phyloP scores from a whole-genome alignment of 1,140 invertebrate species.

The Drosophila nebulosa region DNA sequence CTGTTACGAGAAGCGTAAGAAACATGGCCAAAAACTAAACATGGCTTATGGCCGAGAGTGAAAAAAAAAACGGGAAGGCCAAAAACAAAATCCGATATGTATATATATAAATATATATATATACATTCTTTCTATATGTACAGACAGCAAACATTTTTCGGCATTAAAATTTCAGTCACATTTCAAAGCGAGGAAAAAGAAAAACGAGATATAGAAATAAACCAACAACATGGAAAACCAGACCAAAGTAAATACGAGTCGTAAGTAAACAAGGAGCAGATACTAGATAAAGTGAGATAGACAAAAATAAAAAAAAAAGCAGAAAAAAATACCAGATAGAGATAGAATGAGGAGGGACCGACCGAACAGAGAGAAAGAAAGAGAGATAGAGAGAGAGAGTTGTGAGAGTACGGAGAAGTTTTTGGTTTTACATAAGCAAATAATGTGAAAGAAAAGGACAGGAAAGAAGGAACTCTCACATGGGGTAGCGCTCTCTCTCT shows the following conservation, averaged over 20 bases:
- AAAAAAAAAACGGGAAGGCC: conserved; percentile 23
- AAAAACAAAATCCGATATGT: neutral
- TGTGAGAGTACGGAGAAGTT: conserved; percentile 35
- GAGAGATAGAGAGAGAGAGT: conserved; percentile 1
- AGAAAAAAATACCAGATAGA: neutral
- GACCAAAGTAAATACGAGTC: conserved; percentile 58
- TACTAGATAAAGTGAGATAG: conserved; percentile 27
- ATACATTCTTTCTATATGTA: conserved; percentile 2
- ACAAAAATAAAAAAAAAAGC: neutral
- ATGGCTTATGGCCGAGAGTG: conserved; percentile 11
- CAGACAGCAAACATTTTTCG: conserved; percentile 33
- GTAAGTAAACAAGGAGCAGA: conserved; percentile 62
- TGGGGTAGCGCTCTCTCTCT: neutral
- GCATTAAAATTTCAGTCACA: conserved; percentile 77
- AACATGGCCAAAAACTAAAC: conserved; percentile 23
- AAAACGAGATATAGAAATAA: conserved; percentile 29
- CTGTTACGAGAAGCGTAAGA: neutral
- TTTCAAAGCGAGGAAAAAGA: conserved; percentile 60
- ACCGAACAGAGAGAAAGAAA: neutral
- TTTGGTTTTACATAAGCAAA: conserved; percentile 70
- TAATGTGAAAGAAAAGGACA: conserved; percentile 48
- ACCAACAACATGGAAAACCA: conserved; percentile 8
- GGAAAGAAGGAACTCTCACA: conserved; percentile 6
- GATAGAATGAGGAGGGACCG: conserved; percentile 2
- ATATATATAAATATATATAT: neutral